These are phyloP conservation scores for Chesias legatella DNA, from an alignment of 2,888 invertebrate species.

Conservation along the genomic window DNA sequence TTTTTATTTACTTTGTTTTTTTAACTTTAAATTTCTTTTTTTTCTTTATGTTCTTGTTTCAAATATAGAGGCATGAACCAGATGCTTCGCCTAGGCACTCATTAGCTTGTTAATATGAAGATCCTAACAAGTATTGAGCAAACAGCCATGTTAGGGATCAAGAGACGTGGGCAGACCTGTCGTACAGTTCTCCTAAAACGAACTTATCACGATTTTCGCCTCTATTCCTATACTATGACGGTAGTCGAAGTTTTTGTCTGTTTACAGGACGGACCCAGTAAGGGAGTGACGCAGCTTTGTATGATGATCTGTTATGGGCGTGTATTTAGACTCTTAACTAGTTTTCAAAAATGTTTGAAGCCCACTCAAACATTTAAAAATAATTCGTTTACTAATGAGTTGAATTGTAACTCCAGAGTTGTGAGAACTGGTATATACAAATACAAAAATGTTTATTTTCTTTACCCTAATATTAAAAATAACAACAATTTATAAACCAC, in stretches of 20 bases:
- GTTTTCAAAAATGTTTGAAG: too few relatives aligned
- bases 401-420: too few relatives aligned
- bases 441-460: too few relatives aligned
- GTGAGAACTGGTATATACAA: too few relatives aligned
- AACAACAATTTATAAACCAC: too few relatives aligned
- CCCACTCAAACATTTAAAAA: too few relatives aligned
- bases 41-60: constrained; percentile 11
- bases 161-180: constrained; percentile 51
- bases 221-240: constrained; percentile 1
- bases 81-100: constrained; percentile 14
- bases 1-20: constrained; percentile 3
- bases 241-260: neutral
- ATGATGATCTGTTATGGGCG: constrained; percentile 11
- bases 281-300: constrained; percentile 14
- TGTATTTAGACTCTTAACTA: constrained; percentile 3
- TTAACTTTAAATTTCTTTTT: constrained; percentile 1
- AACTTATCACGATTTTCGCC: neutral
- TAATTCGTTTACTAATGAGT: too few relatives aligned
- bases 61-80: constrained; percentile 19
- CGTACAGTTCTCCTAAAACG: constrained; percentile 14
- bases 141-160: constrained; percentile 31
- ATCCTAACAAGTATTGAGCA: constrained; percentile 40
- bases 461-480: too few relatives aligned
- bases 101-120: constrained; percentile 28
- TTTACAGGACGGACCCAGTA: constrained; percentile 1